phyloP scores from a whole-genome alignment of 1,140 invertebrate genomes.

The Drosophila obscura region DNA sequence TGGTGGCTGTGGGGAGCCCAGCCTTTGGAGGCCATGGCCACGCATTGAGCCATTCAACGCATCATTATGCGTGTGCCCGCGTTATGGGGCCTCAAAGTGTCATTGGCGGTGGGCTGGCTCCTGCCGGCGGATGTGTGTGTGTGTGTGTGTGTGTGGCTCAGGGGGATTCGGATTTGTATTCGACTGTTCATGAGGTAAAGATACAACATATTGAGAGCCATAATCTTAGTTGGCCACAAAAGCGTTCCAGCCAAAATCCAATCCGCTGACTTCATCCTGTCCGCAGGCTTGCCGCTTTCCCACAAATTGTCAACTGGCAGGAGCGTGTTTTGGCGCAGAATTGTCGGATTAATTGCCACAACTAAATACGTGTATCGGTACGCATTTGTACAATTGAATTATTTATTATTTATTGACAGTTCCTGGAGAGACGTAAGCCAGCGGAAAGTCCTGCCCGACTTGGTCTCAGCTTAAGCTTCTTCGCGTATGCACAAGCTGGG shows the following conservation, averaged over 20 bases:
- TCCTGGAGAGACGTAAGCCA: constrained; percentile 27
- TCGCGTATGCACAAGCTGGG: constrained; percentile 48
- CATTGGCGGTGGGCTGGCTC: constrained; percentile 39
- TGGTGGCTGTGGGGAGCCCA: not conserved
- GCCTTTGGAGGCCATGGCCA: constrained; percentile 17
- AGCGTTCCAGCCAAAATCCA: not conserved
- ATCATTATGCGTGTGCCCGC: constrained; percentile 77
- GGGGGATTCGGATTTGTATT: not conserved
- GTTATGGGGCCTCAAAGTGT: constrained; percentile 74
- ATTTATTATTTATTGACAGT: constrained; percentile 68
- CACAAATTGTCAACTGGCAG: constrained; percentile 28
- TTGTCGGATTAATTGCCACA: constrained; percentile 72
- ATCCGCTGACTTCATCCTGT: not conserved
- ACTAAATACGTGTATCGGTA: constrained; percentile 34
- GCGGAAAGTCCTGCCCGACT: constrained; percentile 30
- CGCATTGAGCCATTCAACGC: constrained; percentile 73
- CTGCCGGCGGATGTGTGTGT: not conserved
- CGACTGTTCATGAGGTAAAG: not conserved
- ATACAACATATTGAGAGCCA: not conserved
- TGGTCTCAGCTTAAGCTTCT: constrained; percentile 59
- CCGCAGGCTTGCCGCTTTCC: constrained; percentile 5
- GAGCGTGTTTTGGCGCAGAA: constrained; percentile 44
- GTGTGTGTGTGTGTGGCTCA: constrained; percentile 2
- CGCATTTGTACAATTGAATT: constrained; percentile 57
- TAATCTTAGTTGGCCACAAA: not conserved